Base-by-base conservation (phyloP, 2,113 vertebrate species). In the Elachura formosa region DNA sequence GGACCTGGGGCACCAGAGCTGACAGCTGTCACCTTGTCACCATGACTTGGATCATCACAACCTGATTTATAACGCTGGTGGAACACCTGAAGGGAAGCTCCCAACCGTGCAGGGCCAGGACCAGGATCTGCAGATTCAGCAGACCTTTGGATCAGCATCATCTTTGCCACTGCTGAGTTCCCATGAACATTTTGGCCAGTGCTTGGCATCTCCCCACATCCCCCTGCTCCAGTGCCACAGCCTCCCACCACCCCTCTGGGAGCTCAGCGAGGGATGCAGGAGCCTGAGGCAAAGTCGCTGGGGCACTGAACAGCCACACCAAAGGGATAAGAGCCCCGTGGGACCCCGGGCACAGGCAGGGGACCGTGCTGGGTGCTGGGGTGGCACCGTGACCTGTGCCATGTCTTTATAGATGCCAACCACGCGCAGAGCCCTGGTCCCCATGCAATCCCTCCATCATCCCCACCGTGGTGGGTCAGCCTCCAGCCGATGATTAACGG, bases 401-500 rank as follows among this genome's bases (percentile, higher is more conserved):
- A 0, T 1, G 38, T 36, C 41, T 58, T 49, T 4, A 36, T 33
- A 12, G 41, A 52, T 4, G 79, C 64, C 3, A 6, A 58, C 34
- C 5, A 1, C 54, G 29, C 68, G 26, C 19, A 0, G 74, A 5
- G 54, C 77, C 22, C 73, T 1, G 7, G 19, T 74, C 46, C 63
- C 84, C 3, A 3, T n/a, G 85, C 64, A 25, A 36, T 45, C 84
- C 89, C 54, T 54, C 31, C 28, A 1, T 15, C 31, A 0, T 69
- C 92, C 69, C 91, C 69, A 6, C 86, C 26, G 79, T 0, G 71
- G 93, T 94, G 95, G 95, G 89, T 91, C 94, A 95, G 68, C 76
- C 88, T 88, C 56, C 83, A 84, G 93, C 46, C 33, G 2, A 36
- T 96, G 96, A 95, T 94, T 93, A 83, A 96, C 79, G 84, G 93